A percentile compares a stretch with the other conserved stretches of the same genome.
These are phyloP conservation scores for Scaptomyza polygonia DNA, from an alignment of 2,888 invertebrate genomes.

Conservation along the genomic window DNA sequence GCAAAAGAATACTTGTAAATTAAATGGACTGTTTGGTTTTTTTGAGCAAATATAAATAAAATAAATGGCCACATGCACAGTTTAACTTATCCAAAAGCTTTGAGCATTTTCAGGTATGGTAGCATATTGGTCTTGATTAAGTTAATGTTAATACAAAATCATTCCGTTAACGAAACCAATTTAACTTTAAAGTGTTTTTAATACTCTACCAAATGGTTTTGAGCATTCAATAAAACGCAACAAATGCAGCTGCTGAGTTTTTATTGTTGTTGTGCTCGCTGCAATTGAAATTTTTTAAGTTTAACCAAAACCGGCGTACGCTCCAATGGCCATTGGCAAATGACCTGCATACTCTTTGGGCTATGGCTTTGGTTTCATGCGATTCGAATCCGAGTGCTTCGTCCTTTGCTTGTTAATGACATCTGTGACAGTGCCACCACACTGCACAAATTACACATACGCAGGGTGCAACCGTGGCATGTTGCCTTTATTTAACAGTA, in stretches of 20 bases:
- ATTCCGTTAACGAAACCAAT: too few species aligned
- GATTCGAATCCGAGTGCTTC: conserved; percentile 9
- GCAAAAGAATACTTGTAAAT: not conserved
- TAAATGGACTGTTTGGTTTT: not conserved
- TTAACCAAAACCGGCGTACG: conserved; percentile 24
- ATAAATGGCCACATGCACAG: not conserved
- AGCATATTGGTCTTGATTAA: not conserved
- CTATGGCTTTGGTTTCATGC: conserved; percentile 31
- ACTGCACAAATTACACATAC: not conserved
- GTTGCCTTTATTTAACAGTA: conserved; percentile 51
- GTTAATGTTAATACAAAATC: too few species aligned
- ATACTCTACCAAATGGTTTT: not conserved
- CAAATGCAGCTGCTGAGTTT: conserved; percentile 7
- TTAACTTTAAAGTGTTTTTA: too few species aligned
- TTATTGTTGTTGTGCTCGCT: not conserved
- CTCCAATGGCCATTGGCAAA: conserved; percentile 15
- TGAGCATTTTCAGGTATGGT: not conserved
- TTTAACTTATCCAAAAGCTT: not conserved
- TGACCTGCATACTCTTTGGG: conserved; percentile 48
- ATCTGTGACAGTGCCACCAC: conserved; percentile 1
- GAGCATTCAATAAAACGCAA: conserved; percentile 1
- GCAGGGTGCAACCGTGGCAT: conserved; percentile 28
- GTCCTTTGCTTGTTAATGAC: conserved; percentile 2
- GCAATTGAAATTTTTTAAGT: conserved; percentile 26
- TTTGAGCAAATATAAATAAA: not conserved